phyloP scores from a whole-genome alignment of 2,113 vertebrate genomes.

The Pangasianodon hypophthalmus region DNA sequence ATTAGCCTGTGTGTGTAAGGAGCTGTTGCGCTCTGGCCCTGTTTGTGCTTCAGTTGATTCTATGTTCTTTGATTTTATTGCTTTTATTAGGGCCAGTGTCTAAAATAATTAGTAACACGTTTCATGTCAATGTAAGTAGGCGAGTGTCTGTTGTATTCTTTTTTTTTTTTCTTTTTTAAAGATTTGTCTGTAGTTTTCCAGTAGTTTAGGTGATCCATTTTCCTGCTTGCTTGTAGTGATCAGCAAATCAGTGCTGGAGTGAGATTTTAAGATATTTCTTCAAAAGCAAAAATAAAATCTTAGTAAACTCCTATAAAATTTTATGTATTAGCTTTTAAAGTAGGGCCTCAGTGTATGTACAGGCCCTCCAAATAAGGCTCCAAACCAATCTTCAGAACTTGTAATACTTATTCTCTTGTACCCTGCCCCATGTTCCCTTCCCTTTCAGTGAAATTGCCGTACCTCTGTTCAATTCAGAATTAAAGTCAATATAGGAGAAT shows the following conservation, averaged over 20 bases:
- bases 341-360: background rate
- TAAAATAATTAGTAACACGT: slow-evolving; percentile 39
- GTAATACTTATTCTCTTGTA: background rate
- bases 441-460: background rate
- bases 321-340: background rate
- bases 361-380: background rate
- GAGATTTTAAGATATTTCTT: slow-evolving; percentile 32
- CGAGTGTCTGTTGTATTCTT: slow-evolving; percentile 7
- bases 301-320: background rate
- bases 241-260: slow-evolving; percentile 22
- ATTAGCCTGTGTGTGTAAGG: background rate
- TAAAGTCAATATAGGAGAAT: background rate
- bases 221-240: slow-evolving; percentile 42
- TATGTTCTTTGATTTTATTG: slow-evolving; percentile 27
- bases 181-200: background rate
- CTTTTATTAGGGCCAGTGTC: slow-evolving; percentile 41
- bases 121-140: slow-evolving; percentile 47
- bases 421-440: background rate
- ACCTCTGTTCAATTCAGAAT: background rate
- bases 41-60: slow-evolving; percentile 16
- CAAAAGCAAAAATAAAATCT: slow-evolving; percentile 24
- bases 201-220: slow-evolving; percentile 11
- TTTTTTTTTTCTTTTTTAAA: background rate
- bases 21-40: slow-evolving; percentile 2
- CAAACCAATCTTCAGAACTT: background rate